These are phyloP conservation scores for Pseudonaja textilis DNA, from an alignment of 2,113 vertebrate species.

Conservation along the genomic window DNA sequence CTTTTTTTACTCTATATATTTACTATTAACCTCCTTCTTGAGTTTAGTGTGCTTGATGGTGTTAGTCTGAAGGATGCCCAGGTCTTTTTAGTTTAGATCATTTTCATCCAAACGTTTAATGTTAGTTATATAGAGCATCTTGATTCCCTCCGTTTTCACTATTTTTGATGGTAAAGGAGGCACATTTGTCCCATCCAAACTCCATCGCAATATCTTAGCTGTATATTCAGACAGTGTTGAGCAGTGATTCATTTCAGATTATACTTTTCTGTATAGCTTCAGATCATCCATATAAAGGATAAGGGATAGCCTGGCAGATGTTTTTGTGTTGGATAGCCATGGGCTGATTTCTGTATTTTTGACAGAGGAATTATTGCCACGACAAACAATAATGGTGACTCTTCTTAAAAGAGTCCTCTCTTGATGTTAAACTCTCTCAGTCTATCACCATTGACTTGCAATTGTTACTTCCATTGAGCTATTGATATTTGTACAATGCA, in stretches of 20 bases:
- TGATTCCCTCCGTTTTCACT: background rate
- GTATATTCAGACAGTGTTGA: background rate
- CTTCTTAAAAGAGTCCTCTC: background rate
- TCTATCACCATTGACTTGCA: background rate
- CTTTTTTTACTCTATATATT: background rate
- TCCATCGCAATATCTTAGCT: background rate
- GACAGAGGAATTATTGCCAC: background rate
- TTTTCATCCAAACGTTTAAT: background rate
- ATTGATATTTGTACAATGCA: background rate
- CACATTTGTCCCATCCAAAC: background rate
- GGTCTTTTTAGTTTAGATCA: background rate
- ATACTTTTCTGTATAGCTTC: background rate
- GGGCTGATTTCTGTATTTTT: background rate
- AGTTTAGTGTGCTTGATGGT: background rate
- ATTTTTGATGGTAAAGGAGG: background rate
- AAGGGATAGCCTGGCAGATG: background rate
- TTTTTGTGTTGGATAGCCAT: background rate
- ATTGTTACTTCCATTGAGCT: background rate
- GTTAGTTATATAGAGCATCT: background rate
- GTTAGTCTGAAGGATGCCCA: background rate
- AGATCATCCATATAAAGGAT: background rate
- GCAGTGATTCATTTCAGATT: background rate
- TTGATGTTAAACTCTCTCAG: background rate
- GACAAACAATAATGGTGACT: background rate
- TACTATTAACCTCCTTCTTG: background rate